Base-by-base conservation (phyloP, 1,140 invertebrate species). In the Leptinotarsa undecemlineata region DNA sequence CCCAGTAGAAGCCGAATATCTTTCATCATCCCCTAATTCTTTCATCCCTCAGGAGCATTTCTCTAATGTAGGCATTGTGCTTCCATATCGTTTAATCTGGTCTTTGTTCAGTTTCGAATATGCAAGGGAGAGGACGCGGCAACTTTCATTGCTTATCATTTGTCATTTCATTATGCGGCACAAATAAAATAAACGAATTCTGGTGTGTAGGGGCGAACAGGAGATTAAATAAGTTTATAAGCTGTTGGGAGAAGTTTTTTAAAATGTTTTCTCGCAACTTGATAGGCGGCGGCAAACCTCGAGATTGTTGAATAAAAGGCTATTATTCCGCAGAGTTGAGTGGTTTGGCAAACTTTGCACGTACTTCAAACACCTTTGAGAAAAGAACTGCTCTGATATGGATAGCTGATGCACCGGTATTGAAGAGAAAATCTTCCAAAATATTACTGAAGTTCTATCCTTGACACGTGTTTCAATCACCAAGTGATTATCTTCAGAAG, bases 201-300 rank as follows among this genome's bases (percentile, higher is more conserved):
- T n/a, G 51, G 51, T 57, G 51, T 57, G n/a, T 15, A 57, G 51
- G 51, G 51, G 51, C n/a, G 51, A 19, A 57, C n/a, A 57, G 51
- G n/a, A n/a, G 51, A 57, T 57, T 57, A 57, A 57, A 57, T 57
- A 57, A n/a, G 51, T 57, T 57, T 57, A 57, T 57, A 57, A 57
- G 51, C n/a, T 57, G 51, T 57, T 15, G 51, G 17, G n/a, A 57
- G 17, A 57, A 57, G 51, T 57, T 57, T 57, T 57, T 57, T 57
- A 42, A 42, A 42, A 42, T 42, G 33, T 42, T 42, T 42, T 42
- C 33, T 42, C 2, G 33, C 33, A 42, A 42, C 33, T 42, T 42
- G 33, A 42, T 42, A 42, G 33, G 33, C 33, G 33, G 8, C 33
- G 8, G 33, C 8, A 42, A 42, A 11, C 2, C 0, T 42, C 33